These are phyloP conservation scores for Drosophila subsilvestris DNA, from an alignment of 2,888 invertebrate species.

Conservation along the genomic window DNA sequence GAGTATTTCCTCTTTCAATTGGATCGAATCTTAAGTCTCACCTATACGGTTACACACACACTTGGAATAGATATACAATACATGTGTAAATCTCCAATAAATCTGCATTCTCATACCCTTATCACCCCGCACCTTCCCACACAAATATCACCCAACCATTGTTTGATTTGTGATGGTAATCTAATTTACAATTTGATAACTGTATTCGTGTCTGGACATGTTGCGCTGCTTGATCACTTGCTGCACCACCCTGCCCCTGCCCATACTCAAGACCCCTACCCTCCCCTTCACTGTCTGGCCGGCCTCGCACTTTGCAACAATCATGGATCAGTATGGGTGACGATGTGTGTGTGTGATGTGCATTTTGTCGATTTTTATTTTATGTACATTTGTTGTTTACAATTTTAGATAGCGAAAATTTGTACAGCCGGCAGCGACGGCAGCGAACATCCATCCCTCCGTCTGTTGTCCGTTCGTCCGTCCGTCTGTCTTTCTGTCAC, in stretches of 20 bases:
- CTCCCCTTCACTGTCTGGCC: constrained; percentile 46
- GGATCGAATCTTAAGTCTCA: neutral
- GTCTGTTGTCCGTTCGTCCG: neutral
- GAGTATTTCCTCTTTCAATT: neutral
- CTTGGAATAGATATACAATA: neutral
- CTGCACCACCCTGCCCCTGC: constrained; percentile 42
- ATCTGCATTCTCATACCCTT: neutral
- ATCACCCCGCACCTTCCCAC: too few species aligned
- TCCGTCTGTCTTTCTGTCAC: neutral
- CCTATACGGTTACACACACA: neutral
- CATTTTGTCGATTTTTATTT: constrained; percentile 75
- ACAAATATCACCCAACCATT: too few species aligned
- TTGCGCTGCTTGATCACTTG: constrained; percentile 67
- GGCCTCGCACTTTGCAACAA: constrained; percentile 68
- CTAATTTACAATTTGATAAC: constrained; percentile 49
- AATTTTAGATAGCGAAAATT: constrained; percentile 78
- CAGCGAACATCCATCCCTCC: constrained; percentile 39
- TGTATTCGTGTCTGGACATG: constrained; percentile 74
- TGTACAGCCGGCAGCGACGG: constrained; percentile 68
- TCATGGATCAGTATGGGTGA: constrained; percentile 50
- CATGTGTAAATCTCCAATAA: neutral
- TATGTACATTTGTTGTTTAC: constrained; percentile 78
- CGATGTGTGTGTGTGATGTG: constrained; percentile 32
- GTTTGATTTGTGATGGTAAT: constrained; percentile 50
- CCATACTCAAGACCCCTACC: constrained; percentile 27